Evolutionary conservation across 2,888 invertebrate genomes (phyloP), one percentile per base, ranked within the genome.

Genomic region (Halocaridina rubra): DNA sequence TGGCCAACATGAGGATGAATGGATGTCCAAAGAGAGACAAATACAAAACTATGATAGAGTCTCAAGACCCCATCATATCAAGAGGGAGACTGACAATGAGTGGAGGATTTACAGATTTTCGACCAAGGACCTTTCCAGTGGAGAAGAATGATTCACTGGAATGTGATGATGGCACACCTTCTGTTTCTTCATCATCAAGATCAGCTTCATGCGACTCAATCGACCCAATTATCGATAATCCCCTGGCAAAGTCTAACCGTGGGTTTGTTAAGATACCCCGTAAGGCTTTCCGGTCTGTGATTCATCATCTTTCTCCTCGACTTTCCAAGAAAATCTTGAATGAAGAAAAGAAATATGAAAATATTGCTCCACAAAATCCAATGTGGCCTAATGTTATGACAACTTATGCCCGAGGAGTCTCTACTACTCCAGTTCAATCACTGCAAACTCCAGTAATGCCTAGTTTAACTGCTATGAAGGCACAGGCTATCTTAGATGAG

Each of bases 391-490:
- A 13, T 32, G 77, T 82, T n/a, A 71, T 77, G 82, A 33, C 30
- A 53, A 82, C 76, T 33, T 82, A 82, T 39, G 82, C 74, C n/a
- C 76, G 82, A 3, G 82, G 77, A 4, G 61, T 81, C 30, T 69
- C 76, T 3, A 29, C 76, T 7, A 76, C 81, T 5, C 67, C 64
- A 5, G 76, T 81, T 27, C 76, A 81, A 69, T 53, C 53, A 30
- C 76, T 82, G 27, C 27, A 71, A 13, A 59, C 57, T 29, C 69
- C 76, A 13, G 24, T n/a, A 3, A 59, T 77, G 57, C 82, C 82
- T 7, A 82, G 82, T 29, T 69, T 82, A n/a, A 82, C 82, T n/a
- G 82, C 82, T 69, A 82, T 82, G 82, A 82, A 77, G 33, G 82
- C 82, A 0, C 69, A 57, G 27, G 82, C 82, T 4, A 33, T 77